These are phyloP conservation scores for Rousettus madagascariensis DNA, from an alignment of 2,797 vertebrate genomes.

Conservation along the genomic window DNA sequence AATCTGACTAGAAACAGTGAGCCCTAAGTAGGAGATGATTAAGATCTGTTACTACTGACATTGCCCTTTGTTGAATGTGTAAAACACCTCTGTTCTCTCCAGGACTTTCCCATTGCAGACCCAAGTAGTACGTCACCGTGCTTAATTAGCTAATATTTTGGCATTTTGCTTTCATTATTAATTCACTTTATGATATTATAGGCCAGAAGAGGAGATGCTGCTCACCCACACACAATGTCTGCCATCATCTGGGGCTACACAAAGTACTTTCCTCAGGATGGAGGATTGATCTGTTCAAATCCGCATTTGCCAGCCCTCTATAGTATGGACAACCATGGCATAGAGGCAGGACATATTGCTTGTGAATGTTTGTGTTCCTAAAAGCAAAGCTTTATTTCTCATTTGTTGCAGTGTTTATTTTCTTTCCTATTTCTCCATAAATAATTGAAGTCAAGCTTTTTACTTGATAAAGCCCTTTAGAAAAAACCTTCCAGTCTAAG, in stretches of 20 bases:
- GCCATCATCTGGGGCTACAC: not conserved
- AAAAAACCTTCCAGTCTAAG: not conserved
- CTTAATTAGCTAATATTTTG: constrained; percentile 29
- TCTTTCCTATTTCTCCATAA: not conserved
- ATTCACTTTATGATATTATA: not conserved
- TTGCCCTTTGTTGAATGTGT: not conserved
- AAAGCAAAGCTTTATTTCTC: not conserved
- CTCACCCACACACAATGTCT: not conserved
- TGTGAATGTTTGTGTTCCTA: not conserved
- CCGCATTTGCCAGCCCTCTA: not conserved
- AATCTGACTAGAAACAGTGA: constrained; percentile 54
- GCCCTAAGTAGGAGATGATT: constrained; percentile 18
- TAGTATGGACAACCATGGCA: not conserved
- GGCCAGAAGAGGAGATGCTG: not conserved
- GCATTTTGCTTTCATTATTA: not conserved
- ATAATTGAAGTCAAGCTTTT: constrained; percentile 5
- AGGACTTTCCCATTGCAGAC: not conserved
- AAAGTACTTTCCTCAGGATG: not conserved
- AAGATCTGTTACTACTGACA: not conserved
- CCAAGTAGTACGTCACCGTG: not conserved
- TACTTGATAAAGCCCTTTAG: not conserved
- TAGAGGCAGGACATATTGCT: not conserved
- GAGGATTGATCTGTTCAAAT: not conserved
- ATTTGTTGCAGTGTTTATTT: not conserved
- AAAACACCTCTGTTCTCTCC: not conserved